A percentile compares a stretch with the other conserved stretches of the same genome.
Evolutionary conservation across 2,113 vertebrate genomes (phyloP).

Genomic region (Poeciliopsis retropinna): DNA sequence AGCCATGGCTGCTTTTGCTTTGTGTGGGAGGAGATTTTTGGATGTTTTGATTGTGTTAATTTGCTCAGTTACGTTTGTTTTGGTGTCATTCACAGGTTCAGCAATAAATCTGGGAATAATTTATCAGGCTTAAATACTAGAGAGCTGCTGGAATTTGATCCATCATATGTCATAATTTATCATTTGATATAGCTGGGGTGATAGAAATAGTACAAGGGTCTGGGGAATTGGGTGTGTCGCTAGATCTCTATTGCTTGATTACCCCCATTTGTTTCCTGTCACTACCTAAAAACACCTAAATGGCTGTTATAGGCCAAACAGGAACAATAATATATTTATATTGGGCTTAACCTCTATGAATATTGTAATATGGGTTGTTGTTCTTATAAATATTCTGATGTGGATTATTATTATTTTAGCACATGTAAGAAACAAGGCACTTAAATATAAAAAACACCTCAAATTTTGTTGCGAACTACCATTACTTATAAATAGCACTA

Average conservation of each 20-base stretch:
- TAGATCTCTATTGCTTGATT: neutral
- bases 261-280: too few relatives aligned
- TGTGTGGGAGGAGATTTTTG: constrained; percentile 7
- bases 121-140: neutral
- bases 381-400: neutral
- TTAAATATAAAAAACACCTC: too few relatives aligned
- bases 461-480: too few relatives aligned
- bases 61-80: constrained; percentile 7
- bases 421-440: too few relatives aligned
- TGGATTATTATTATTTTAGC: too few relatives aligned
- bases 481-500: too few relatives aligned
- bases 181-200: too few relatives aligned
- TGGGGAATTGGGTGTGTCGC: too few relatives aligned
- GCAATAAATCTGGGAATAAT: neutral
- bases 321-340: neutral
- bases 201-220: too few relatives aligned
- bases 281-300: too few relatives aligned
- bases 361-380: neutral
- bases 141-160: neutral
- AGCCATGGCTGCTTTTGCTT: constrained; percentile 10
- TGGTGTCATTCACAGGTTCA: neutral
- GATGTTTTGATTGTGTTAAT: constrained; percentile 3
- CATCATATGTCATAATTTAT: neutral
- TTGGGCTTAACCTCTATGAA: neutral
- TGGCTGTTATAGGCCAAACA: neutral